Percentiles rank a stretch among this genome's conserved stretches.
Conservation (phyloP, 2,888 invertebrate species). For the Synergus itoensis region DNA sequence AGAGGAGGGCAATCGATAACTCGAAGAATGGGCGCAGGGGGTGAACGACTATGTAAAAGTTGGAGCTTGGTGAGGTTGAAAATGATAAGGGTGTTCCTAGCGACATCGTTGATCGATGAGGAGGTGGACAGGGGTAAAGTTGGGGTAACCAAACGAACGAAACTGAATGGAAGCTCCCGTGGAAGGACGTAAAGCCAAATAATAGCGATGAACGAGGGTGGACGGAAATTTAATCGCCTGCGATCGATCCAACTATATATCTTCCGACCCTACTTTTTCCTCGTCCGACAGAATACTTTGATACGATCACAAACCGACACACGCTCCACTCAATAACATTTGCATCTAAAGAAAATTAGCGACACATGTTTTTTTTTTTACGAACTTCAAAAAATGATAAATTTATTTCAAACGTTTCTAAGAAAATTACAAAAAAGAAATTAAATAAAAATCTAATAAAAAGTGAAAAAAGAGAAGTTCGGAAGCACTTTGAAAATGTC, state of each 20-base stretch:
- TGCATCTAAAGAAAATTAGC: constrained; percentile 19
- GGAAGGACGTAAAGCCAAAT: constrained; percentile 36
- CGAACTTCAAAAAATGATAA: neutral
- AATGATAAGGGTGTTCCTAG: constrained; percentile 8
- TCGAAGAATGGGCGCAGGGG: constrained; percentile 51
- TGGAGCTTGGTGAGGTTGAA: constrained; percentile 3
- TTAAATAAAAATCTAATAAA: no score
- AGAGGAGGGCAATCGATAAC: constrained; percentile 58
- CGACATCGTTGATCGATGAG: constrained; percentile 31
- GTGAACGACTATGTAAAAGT: constrained; percentile 40
- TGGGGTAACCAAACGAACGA: constrained; percentile 36
- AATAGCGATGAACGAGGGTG: constrained; percentile 37
- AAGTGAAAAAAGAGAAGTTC: no score
- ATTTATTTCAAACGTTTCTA: no score
- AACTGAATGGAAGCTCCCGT: constrained; percentile 32
- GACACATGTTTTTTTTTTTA: neutral
- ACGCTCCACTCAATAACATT: constrained; percentile 8
- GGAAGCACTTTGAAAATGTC: no score
- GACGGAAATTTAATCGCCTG: constrained; percentile 39
- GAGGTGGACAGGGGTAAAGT: neutral
- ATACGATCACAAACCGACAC: constrained; percentile 19
- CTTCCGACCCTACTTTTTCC: constrained; percentile 15
- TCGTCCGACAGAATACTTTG: constrained; percentile 16
- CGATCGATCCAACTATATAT: constrained; percentile 13
- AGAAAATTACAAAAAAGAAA: no score